Evolutionary conservation across 2,113 vertebrate species (phyloP).

Genomic region (Chaenogobius annularis): DNA sequence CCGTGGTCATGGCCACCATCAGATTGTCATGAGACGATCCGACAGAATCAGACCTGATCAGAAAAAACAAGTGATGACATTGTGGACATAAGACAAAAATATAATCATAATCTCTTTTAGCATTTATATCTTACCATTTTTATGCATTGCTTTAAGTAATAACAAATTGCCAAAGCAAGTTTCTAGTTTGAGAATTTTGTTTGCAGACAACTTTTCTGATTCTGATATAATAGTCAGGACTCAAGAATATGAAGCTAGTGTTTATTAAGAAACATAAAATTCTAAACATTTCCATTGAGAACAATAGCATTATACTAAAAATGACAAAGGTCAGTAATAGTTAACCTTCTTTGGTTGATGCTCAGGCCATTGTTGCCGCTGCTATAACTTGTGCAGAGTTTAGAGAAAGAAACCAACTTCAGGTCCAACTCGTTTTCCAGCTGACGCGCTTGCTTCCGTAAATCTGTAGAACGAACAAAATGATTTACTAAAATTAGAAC

Average conservation of each 20-base stretch:
- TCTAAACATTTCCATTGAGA: neutral
- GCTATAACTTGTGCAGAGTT: constrained; percentile 93
- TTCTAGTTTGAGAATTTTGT: neutral
- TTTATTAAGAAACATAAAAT: neutral
- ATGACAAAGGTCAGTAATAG: too few species aligned
- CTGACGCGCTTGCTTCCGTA: constrained; percentile 94
- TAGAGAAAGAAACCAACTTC: constrained; percentile 97
- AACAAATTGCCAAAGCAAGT: too few species aligned
- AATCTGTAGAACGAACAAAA: constrained; percentile 73
- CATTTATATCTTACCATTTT: too few species aligned
- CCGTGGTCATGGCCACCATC: constrained; percentile 93
- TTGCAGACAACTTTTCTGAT: too few species aligned
- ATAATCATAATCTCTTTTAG: too few species aligned
- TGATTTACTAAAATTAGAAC: neutral
- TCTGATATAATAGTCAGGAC: too few species aligned
- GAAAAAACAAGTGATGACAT: neutral
- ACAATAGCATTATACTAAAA: neutral
- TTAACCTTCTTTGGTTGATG: constrained; percentile 15
- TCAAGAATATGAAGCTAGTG: too few species aligned
- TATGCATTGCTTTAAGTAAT: too few species aligned
- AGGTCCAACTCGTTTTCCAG: constrained; percentile 96
- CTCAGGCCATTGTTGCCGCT: constrained; percentile 34
- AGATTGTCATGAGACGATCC: constrained; percentile 90
- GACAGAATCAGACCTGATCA: constrained; percentile 85
- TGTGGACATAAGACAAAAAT: neutral